Base-by-base conservation (phyloP, 2,113 vertebrate genomes). In the Toxotes chatareus region DNA sequence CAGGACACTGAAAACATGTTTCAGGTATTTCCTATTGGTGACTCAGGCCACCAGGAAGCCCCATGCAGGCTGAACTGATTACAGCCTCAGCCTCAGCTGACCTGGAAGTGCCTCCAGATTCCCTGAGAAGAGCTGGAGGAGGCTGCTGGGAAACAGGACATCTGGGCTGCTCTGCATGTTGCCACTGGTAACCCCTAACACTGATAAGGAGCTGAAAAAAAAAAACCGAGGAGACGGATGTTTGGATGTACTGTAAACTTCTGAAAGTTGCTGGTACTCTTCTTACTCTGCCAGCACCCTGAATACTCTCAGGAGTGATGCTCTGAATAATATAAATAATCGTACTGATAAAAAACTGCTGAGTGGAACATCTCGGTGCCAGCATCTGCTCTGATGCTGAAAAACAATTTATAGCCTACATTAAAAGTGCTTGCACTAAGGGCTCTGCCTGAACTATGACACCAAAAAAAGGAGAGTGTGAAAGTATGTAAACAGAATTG, bases 101-200 rank as follows among this genome's bases (percentile, higher is more conserved):
- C 71, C 42, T 46, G 13, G 32, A 82, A 66, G 47, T 13, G 32
- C 21, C 53, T 51, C 67, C 47, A 81, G 63, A 80, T 53, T 85
- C 42, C 53, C 56, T 64, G 46, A 80, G 71, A 76, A 36, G 21
- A 60, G 40, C 31, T 36, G 71, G 19, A 63, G n/a, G 56, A 57
- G 14, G 75, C 66, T 83, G 74, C 55, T 69, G 64, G 60, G 78
- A 90, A 77, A 69, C 60, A 34, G 57, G 64, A 73, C 75, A 85
- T 83, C 73, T 80, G 61, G 64, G 65, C 56, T 31, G 44, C 53
- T 73, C 34, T 65, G 69, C 34, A 47, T 40, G 19, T 44, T 66
- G 47, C 65, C 21, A 61, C 16, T 49, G 7, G 34, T 77, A 27
- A 85, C 67, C 72, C 72, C 68, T 86, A 65, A 87, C 68, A 86